Conservation (phyloP, 2,113 vertebrate genomes). For the Varanus salvator region DNA sequence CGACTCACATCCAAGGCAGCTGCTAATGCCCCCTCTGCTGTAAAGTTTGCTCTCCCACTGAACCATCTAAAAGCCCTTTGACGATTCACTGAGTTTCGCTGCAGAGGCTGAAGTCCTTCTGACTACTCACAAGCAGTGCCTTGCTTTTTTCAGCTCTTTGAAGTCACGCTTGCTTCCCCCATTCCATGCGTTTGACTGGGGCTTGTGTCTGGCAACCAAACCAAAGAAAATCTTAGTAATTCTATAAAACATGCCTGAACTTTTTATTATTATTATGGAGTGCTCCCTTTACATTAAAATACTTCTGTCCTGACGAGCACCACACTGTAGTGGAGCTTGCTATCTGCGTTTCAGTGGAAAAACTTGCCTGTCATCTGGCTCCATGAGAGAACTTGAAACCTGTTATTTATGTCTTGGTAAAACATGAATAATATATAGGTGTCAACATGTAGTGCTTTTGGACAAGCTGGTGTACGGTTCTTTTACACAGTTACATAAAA, state of each 20-base stretch:
- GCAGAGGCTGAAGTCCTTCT: background rate
- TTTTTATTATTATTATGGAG: background rate
- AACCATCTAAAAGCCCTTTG: background rate
- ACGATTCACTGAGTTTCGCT: background rate
- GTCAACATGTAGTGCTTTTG: slow-evolving; percentile 31
- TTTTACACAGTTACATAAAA: slow-evolving; percentile 35
- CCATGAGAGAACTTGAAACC: slow-evolving; percentile 30
- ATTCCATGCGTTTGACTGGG: background rate
- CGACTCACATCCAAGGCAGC: background rate
- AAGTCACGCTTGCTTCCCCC: too few species aligned
- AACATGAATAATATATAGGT: slow-evolving; percentile 58
- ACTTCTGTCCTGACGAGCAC: background rate
- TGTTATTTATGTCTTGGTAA: slow-evolving; percentile 33
- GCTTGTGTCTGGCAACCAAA: background rate
- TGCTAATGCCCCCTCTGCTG: background rate
- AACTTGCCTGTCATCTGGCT: slow-evolving; percentile 28
- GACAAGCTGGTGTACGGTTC: slow-evolving; percentile 8
- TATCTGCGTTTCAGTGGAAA: slow-evolving; percentile 37
- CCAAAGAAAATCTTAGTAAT: fast-evolving
- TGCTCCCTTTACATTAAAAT: background rate
- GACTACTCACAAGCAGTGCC: background rate
- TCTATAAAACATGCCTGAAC: fast-evolving
- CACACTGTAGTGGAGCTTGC: slow-evolving; percentile 9
- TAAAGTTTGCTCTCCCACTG: background rate
- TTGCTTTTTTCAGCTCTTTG: background rate